Base-by-base conservation (phyloP, 2,797 vertebrate genomes). In the Lophius americanus region DNA sequence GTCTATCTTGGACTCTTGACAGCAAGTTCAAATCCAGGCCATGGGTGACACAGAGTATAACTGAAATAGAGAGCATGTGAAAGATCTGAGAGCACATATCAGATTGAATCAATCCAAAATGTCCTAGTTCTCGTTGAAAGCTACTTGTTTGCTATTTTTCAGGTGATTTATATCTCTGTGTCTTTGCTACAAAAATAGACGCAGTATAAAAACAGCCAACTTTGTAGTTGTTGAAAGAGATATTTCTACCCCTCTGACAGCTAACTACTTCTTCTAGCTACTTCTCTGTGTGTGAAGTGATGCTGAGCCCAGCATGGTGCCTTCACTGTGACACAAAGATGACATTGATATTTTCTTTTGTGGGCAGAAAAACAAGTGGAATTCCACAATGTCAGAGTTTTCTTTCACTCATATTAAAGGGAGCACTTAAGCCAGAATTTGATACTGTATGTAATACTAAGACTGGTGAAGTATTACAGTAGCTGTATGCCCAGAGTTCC, bases 351-450 rank as follows among this genome's bases (percentile, higher is more conserved):
- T 54, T 6, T 44, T 52, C 5, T 14, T 36, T 46, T 58, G 49
- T 75, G 23, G 46, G 23, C n/a, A 60, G 72, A 37, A 67, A 64
- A 23, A 47, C 11, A 50, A 56, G 11, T 46, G 2, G n/a, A 50
- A 60, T 62, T 70, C 37, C 61, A 53, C 66, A 64, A 69, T 68
- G 10, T 61, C 61, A 56, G 41, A 53, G 46, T 11, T 12, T 41
- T 63, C 33, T 47, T 73, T 47, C 6, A n/a, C 4, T 60, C 36
- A n/a, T 57, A 44, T 35, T 51, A 52, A 53, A 78, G 73, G 68
- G 47, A 66, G 78, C 66, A 60, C 37, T 69, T 44, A 37, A 67
- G 48, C 64, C 12, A 43, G n/a, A 78, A 51, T 66, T 70, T 65
- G 39, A 72, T 54, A 58, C 39, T 68, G 63, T 23, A 23, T 23